Base-by-base conservation (phyloP, 2,888 invertebrate genomes). In the Amphimallon solstitiale region DNA sequence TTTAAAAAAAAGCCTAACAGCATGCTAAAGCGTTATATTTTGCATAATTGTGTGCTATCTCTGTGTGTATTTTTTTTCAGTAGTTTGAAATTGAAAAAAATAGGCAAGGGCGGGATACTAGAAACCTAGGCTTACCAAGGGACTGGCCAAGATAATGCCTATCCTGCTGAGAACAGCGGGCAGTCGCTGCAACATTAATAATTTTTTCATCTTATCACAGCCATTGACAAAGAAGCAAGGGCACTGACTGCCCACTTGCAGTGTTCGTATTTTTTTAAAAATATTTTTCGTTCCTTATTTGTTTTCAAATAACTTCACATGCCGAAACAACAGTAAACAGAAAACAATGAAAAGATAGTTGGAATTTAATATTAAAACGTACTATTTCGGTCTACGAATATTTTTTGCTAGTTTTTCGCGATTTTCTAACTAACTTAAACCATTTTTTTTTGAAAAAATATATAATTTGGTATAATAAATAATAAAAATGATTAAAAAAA, bases 81-180 rank as follows among this genome's bases (percentile, higher is more conserved):
- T 35, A 10, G 10, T 54, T 35, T 15, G 45, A 59, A 61, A 46
- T 46, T 19, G n/a, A 23, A 45, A 63, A 19, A 66, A 40, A 66
- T 10, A 38, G 65, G 48, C 46, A 49, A 70, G 69, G 69, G 68
- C 74, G 75, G 73, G 72, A 74, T 75, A 76, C 70, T 73, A 73
- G 68, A 74, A 73, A 71, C 75, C 75, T 78, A 82, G 84, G 86
- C 94, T 94, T 94, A 94, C 93, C 93, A 94, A 89, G 86, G 94
- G 93, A 90, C 92, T 93, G 90, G 93, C 93, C 91, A 94, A 92
- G 89, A 94, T 92, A 87, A 94, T 92, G 91, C 94, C 94, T 91
- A 94, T 93, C 90, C 94, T 91, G 92, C 92, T 93, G 89, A 94
- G 92, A 87, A 94, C 93, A 89, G 93, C 93, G 88, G 94, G 94